Percentiles rank a stretch among this genome's conserved stretches.
Evolutionary conservation across 2,797 vertebrate species (phyloP).

Genomic region (Sebastes matsubarae): DNA sequence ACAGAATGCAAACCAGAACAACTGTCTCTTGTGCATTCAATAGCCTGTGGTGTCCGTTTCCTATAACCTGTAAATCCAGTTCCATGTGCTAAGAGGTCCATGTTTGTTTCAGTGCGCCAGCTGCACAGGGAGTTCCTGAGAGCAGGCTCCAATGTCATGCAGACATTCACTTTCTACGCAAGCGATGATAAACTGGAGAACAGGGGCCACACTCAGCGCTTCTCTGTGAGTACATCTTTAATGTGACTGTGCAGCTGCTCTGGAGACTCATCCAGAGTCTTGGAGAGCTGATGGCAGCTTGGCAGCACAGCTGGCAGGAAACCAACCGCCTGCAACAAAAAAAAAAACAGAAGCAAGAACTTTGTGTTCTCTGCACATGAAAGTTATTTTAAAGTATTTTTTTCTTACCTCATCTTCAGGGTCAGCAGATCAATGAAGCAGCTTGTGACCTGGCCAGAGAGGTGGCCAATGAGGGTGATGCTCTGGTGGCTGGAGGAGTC

Average conservation of each 20-base stretch:
- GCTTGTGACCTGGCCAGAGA: conserved; percentile 94
- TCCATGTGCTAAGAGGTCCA: background rate
- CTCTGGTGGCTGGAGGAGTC: conserved; percentile 94
- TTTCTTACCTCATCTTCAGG: conserved; percentile 67
- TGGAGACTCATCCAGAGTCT: background rate
- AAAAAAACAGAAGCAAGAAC: too few relatives aligned
- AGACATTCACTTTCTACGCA: conserved; percentile 97
- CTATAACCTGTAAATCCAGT: background rate
- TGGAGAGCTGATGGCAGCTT: background rate
- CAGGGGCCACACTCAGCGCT: conserved; percentile 87
- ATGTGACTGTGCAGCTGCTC: conserved; percentile 32
- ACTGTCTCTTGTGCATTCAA: too few relatives aligned
- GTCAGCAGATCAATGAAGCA: conserved; percentile 91
- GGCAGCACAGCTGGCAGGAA: background rate
- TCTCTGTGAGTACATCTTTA: conserved; percentile 70
- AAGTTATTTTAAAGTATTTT: background rate
- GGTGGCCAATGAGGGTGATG: conserved; percentile 91
- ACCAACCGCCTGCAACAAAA: background rate
- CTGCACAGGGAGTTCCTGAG: conserved; percentile 96
- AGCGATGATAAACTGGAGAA: conserved; percentile 97
- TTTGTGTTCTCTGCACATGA: background rate
- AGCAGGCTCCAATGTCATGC: conserved; percentile 94
- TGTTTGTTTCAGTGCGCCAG: conserved; percentile 88
- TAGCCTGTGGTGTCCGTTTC: too few relatives aligned
- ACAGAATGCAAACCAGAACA: too few relatives aligned